Conservation (phyloP, 2,797 vertebrate species). For the Petrocephalus sullivani region DNA sequence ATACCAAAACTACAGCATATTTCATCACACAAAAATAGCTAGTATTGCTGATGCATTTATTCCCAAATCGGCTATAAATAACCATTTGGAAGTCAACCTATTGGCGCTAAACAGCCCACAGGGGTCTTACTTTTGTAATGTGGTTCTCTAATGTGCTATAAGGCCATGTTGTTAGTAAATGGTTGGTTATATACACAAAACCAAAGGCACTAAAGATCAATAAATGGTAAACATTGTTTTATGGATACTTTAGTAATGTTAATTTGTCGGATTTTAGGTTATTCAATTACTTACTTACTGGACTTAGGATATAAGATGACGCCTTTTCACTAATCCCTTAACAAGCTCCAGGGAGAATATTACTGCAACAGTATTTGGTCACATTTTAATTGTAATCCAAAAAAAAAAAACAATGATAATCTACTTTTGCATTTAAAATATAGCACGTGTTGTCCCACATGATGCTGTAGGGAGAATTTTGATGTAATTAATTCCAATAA, state of each 20-base stretch:
- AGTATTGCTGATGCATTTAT: slow-evolving; percentile 1
- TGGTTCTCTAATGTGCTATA: background rate
- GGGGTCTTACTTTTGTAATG: background rate
- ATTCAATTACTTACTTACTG: background rate
- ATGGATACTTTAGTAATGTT: background rate
- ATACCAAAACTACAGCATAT: slow-evolving; percentile 29
- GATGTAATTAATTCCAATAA: background rate
- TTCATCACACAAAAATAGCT: slow-evolving; percentile 7
- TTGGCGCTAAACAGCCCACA: background rate
- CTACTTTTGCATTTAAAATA: background rate
- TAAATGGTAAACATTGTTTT: background rate
- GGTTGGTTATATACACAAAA: background rate
- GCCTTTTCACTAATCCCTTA: background rate
- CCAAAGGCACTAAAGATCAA: background rate
- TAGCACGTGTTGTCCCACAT: background rate
- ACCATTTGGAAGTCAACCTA: background rate
- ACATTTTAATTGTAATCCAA: background rate
- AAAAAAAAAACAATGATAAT: background rate
- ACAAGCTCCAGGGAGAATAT: background rate
- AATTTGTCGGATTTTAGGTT: background rate
- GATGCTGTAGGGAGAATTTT: background rate
- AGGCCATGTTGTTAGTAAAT: background rate
- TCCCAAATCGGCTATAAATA: background rate
- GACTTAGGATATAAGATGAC: background rate
- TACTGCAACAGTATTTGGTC: background rate